Evolutionary conservation across 30 jellyfish, hydroid and myxozoan species (phyloP).

Genomic region (Catostylus mosaicus): DNA sequence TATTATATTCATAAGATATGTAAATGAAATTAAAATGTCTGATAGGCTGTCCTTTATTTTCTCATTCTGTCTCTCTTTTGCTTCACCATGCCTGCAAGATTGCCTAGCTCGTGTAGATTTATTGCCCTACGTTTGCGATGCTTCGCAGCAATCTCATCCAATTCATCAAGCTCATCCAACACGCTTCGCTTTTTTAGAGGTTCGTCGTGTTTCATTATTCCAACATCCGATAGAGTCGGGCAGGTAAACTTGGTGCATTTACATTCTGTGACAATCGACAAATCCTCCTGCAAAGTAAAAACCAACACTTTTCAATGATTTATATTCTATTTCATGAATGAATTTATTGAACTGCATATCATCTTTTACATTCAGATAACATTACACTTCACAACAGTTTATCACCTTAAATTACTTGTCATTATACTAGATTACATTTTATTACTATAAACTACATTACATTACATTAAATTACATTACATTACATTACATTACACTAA

Average conservation of each 20-base stretch:
- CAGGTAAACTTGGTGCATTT: conserved; percentile 35
- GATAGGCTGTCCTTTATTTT: neutral
- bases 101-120: conserved; percentile 62
- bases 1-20: neutral
- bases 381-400: too few relatives aligned
- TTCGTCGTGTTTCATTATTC: neutral
- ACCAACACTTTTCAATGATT: too few relatives aligned
- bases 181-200: conserved; percentile 36
- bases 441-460: too few relatives aligned
- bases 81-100: conserved; percentile 49
- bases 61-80: conserved; percentile 43
- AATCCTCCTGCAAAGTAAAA: conserved; percentile 21
- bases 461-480: too few relatives aligned
- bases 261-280: conserved; percentile 27
- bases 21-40: neutral
- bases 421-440: too few relatives aligned
- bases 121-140: conserved; percentile 58
- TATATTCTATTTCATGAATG: too few relatives aligned
- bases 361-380: too few relatives aligned
- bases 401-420: too few relatives aligned
- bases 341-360: too few relatives aligned
- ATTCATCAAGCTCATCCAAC: conserved; percentile 46
- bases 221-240: conserved; percentile 10
- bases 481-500: too few relatives aligned
- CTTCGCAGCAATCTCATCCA: conserved; percentile 22